phyloP scores from a whole-genome alignment of 2,113 vertebrate species.

The Fulmarus glacialis region DNA sequence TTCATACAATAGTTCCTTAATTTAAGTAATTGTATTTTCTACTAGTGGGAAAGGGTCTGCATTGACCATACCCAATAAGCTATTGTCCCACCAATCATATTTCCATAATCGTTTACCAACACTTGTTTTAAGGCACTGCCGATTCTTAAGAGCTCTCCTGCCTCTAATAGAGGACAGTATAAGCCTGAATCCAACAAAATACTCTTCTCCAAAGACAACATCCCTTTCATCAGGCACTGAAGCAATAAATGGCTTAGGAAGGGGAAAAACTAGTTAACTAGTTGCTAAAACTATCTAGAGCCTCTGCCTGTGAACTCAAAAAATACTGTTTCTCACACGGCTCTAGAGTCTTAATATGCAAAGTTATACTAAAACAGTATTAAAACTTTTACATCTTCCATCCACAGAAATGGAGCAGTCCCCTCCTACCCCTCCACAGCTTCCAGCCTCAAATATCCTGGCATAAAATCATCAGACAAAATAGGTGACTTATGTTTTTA shows the following conservation, averaged over 20 bases:
- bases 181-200: not conserved
- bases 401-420: not conserved
- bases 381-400: conserved; percentile 4
- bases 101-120: not conserved
- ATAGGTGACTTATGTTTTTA: conserved; percentile 80
- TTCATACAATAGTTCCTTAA: not conserved
- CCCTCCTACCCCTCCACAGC: not conserved
- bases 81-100: not conserved
- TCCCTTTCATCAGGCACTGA: not conserved
- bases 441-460: conserved; percentile 56
- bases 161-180: not conserved
- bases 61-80: not conserved
- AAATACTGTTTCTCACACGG: not conserved
- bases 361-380: not conserved
- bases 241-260: not conserved
- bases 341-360: not conserved
- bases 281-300: not conserved
- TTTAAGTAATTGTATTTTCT: not conserved
- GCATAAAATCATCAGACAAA: conserved; percentile 71
- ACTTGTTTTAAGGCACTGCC: not conserved
- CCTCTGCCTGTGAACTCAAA: not conserved
- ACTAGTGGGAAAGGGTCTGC: not conserved
- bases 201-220: not conserved
- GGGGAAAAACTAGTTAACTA: not conserved
- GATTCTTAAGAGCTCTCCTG: not conserved